Conservation (phyloP, 2,797 vertebrate species). For the Okamejei kenojei region DNA sequence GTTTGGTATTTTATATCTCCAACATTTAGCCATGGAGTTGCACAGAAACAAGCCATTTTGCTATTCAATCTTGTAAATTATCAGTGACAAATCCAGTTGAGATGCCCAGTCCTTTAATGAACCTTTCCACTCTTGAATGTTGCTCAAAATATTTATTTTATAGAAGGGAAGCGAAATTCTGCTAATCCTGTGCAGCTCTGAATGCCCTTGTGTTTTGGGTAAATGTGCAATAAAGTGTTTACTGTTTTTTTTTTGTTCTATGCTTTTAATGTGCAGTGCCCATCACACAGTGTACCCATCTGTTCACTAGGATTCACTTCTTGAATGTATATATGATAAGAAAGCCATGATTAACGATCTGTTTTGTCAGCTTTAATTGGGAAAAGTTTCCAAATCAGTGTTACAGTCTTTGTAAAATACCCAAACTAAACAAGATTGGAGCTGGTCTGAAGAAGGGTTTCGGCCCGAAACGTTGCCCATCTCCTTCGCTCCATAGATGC, state of each 20-base stretch:
- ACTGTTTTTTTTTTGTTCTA: neutral
- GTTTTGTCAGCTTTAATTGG: neutral
- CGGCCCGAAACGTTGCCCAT: too few relatives aligned
- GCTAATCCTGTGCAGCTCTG: neutral
- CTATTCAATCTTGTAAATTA: too few relatives aligned
- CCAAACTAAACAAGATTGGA: neutral
- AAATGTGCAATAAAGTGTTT: conserved; percentile 16
- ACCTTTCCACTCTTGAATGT: neutral
- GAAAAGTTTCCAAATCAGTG: neutral
- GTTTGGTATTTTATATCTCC: too few relatives aligned
- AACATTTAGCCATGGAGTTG: too few relatives aligned
- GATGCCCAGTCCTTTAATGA: neutral
- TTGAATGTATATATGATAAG: neutral
- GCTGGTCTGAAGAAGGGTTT: too few relatives aligned
- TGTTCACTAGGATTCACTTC: neutral
- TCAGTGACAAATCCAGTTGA: neutral
- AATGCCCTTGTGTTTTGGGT: neutral
- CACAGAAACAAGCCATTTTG: too few relatives aligned
- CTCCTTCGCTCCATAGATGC: too few relatives aligned
- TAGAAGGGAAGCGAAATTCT: neutral
- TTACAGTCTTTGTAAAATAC: neutral
- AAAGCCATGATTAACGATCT: neutral
- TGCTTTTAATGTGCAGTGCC: neutral
- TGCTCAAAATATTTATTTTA: neutral
- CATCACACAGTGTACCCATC: neutral